Base-by-base conservation (phyloP, 2,888 invertebrate genomes). In the Acanthosepion esculentum region DNA sequence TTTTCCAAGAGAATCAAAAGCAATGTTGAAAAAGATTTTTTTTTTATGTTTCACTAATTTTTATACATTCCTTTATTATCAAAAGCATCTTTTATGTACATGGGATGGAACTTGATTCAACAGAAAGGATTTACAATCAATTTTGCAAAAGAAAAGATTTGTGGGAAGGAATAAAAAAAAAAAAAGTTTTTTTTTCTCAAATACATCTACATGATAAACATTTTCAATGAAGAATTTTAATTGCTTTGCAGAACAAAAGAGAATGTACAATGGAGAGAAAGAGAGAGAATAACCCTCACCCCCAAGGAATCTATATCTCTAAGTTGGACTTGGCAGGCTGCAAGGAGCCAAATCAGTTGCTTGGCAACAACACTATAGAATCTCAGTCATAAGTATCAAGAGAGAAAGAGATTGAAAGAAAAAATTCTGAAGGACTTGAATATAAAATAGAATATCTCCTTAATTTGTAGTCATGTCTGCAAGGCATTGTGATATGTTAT, bases 161-260 rank as follows among this genome's bases (percentile, higher is more conserved):
- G 59, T 3, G n/a, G 15, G n/a, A 78, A n/a, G n/a, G 8, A 78
- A 78, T n/a, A n/a, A 78, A 78, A 78, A n/a, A 8, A n/a, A n/a
- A n/a, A 78, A 78, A 78, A n/a, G 2, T 78, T 8, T 78, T n/a
- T 78, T 29, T 78, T 78, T 78, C 29, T 10, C 8, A n/a, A 78
- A 78, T 78, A n/a, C n/a, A 78, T 78, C 78, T 78, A 78, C 78
- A 78, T 78, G n/a, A 59, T 59, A n/a, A 78, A 78, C 78, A 78
- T 78, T 78, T 78, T 78, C 78, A 78, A 78, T 78, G 78, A 78
- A 78, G 78, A 78, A 78, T 78, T 78, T 78, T 78, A 78, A 78
- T 78, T 78, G 78, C 78, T 78, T 78, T 78, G n/a, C 78, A n/a
- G 78, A 78, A 78, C 78, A 78, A 78, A 78, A n/a, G n/a, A 78